A percentile compares a stretch with the other conserved stretches of the same genome.
Evolutionary conservation across 1,140 invertebrate genomes (phyloP).

Genomic region (Lethocerus indicus): DNA sequence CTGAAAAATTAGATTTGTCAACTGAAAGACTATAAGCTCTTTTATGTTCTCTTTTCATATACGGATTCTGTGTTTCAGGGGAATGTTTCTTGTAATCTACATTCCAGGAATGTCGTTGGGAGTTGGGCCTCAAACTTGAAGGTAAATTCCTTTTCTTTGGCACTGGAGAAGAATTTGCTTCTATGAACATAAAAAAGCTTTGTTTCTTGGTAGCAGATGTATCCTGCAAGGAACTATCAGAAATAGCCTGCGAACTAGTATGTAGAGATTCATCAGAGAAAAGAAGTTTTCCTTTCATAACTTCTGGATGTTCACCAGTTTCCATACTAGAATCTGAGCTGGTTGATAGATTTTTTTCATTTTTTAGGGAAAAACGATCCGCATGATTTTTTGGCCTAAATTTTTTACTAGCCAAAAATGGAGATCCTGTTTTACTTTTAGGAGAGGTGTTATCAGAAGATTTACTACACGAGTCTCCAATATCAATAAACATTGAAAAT

Average conservation of each 20-base stretch:
- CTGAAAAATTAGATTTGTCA: constrained; percentile 23
- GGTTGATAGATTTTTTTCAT: constrained; percentile 11
- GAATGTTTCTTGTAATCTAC: constrained; percentile 15
- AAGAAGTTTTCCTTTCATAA: constrained; percentile 12
- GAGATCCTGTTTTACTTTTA: constrained; percentile 17
- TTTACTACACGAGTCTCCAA: constrained; percentile 23
- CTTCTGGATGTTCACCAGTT: constrained; percentile 14
- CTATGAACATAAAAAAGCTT: constrained; percentile 37
- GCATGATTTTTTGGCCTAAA: constrained; percentile 14
- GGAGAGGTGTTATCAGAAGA: constrained; percentile 12
- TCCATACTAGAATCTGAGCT: constrained; percentile 17
- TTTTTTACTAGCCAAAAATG: constrained; percentile 15
- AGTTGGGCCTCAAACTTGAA: constrained; percentile 27
- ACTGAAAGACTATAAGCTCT: constrained; percentile 37
- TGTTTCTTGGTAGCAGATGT: constrained; percentile 19
- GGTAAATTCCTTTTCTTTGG: constrained; percentile 32
- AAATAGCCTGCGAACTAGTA: constrained; percentile 7
- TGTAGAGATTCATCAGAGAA: constrained; percentile 6
- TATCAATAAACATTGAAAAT: constrained; percentile 57
- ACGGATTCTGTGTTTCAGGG: constrained; percentile 12
- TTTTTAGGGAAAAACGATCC: constrained; percentile 13
- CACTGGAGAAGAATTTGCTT: constrained; percentile 34
- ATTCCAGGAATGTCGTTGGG: constrained; percentile 41
- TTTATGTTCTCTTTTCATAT: constrained; percentile 29
- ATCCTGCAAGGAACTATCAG: constrained; percentile 13